These are phyloP conservation scores for Hecatera dysodea DNA, from an alignment of 2,888 invertebrate species.

Conservation along the genomic window DNA sequence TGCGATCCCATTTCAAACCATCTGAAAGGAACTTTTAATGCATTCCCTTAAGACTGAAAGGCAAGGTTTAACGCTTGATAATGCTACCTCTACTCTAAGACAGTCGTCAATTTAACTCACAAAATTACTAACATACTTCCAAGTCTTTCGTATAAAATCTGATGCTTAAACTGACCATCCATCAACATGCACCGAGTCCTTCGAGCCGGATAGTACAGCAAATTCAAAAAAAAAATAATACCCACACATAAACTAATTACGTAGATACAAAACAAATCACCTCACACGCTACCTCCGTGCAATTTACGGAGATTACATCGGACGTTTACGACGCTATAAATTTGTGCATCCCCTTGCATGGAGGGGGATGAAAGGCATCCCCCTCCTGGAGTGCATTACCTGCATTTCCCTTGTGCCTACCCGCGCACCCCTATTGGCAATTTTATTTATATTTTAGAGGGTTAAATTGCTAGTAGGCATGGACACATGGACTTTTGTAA, in stretches of 20 bases:
- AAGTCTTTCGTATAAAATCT: too few species aligned
- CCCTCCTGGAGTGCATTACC: slow-evolving; percentile 70
- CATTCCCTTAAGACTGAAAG: too few species aligned
- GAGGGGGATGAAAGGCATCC: slow-evolving; percentile 30
- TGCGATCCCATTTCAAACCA: background rate
- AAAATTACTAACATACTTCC: background rate
- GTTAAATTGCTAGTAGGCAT: slow-evolving; percentile 34
- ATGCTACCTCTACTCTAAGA: background rate
- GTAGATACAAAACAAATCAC: slow-evolving; percentile 59
- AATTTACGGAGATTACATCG: slow-evolving; percentile 77
- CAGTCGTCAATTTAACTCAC: background rate
- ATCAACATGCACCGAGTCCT: background rate
- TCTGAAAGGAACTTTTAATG: too few species aligned
- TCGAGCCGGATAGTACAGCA: slow-evolving; percentile 6
- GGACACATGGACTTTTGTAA: slow-evolving; percentile 15
- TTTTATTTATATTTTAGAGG: slow-evolving; percentile 67
- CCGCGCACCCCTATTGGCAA: slow-evolving; percentile 56
- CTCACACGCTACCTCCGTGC: slow-evolving; percentile 54
- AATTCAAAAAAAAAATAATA: slow-evolving; percentile 29
- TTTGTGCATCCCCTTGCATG: slow-evolving; percentile 71
- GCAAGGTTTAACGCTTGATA: too few species aligned
- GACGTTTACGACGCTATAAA: slow-evolving; percentile 82
- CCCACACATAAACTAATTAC: slow-evolving; percentile 52
- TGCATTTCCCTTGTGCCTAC: slow-evolving; percentile 74
- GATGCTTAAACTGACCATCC: background rate